These are phyloP conservation scores for Cavia aperea DNA, from an alignment of 2,113 vertebrate genomes.

Conservation along the genomic window DNA sequence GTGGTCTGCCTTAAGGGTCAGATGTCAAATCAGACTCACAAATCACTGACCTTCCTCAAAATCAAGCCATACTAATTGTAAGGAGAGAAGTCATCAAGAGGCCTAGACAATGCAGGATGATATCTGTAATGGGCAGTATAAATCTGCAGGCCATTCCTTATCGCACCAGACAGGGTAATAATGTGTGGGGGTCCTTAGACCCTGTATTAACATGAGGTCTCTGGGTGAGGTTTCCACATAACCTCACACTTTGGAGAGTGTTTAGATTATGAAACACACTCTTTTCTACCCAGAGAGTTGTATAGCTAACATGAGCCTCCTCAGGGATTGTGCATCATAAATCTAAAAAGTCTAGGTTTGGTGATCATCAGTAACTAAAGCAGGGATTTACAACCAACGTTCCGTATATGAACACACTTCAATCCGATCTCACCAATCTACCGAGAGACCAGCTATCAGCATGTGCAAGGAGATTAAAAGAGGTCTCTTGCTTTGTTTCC, in stretches of 20 bases:
- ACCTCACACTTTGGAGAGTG: neutral
- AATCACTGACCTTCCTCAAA: neutral
- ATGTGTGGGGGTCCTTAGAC: neutral
- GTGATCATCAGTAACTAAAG: neutral
- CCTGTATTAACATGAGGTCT: neutral
- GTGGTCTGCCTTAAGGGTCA: neutral
- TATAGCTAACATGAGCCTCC: neutral
- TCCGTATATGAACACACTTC: neutral
- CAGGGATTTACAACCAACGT: neutral
- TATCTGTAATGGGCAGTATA: rapidly evolving
- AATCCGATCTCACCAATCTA: neutral
- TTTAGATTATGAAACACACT: neutral
- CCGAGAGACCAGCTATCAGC: neutral
- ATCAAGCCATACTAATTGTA: neutral
- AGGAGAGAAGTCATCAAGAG: neutral
- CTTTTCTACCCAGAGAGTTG: neutral
- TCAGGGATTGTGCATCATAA: neutral
- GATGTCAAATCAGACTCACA: neutral
- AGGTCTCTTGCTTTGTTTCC: neutral
- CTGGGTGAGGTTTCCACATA: neutral
- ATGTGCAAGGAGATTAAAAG: neutral
- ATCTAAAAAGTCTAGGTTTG: neutral
- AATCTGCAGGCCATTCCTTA: neutral
- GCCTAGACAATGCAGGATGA: neutral
- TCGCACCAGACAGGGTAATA: neutral